A percentile compares a stretch with the other conserved stretches of the same genome.
Conservation (phyloP, 2,797 vertebrate genomes). For the Acomys russatus region DNA sequence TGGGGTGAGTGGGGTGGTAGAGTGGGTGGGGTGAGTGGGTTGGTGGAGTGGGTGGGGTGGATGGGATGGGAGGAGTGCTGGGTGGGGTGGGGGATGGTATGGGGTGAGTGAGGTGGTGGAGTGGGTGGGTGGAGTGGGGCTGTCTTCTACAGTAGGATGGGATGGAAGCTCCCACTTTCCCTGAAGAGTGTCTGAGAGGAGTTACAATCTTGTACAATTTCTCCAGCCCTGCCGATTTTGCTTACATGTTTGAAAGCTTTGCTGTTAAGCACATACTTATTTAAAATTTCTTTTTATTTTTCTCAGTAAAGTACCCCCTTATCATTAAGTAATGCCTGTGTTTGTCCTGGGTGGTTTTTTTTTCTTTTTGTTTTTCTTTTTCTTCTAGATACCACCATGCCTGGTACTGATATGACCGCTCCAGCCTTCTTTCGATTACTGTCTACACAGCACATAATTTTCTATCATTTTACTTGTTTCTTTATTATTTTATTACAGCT, state of each 20-base stretch:
- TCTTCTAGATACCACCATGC: neutral
- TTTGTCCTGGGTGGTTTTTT: neutral
- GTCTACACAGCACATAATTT: neutral
- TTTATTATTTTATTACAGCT: slow-evolving; percentile 27
- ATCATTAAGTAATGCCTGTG: neutral
- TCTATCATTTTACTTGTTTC: neutral
- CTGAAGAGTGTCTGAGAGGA: neutral
- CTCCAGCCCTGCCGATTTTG: neutral
- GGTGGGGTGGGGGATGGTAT: neutral
- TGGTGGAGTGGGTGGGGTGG: neutral
- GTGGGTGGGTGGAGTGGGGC: neutral
- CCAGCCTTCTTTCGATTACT: neutral
- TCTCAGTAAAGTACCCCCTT: neutral
- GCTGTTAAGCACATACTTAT: neutral
- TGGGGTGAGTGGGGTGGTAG: neutral
- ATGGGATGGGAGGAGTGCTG: neutral
- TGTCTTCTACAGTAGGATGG: fast-evolving
- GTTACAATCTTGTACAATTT: neutral
- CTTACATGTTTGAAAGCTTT: neutral
- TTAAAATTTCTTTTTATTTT: neutral
- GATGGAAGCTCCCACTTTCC: too few species aligned
- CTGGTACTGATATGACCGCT: neutral
- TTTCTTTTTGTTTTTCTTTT: neutral
- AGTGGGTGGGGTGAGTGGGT: neutral
- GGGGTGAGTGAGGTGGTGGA: neutral